A percentile compares a stretch with the other conserved stretches of the same genome.
Conservation (phyloP, 2,888 invertebrate genomes). For the Tipula helvola region DNA sequence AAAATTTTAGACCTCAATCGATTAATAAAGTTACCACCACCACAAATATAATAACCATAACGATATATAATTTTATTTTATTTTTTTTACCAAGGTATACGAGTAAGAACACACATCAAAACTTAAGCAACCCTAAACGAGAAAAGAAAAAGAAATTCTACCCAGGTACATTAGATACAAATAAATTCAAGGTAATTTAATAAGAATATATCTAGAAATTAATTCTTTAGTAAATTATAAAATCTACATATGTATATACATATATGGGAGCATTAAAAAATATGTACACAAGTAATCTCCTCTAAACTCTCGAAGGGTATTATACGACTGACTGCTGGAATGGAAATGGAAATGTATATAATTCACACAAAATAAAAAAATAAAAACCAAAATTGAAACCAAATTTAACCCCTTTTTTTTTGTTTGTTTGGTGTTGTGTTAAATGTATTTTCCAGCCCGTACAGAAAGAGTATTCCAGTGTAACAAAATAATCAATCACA, state of each 20-base stretch:
- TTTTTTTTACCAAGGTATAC: background rate
- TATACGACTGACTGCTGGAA: background rate
- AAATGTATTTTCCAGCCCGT: background rate
- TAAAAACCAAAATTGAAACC: constrained; percentile 4
- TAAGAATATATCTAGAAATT: background rate
- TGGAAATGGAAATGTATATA: background rate
- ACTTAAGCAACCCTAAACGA: background rate
- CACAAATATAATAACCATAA: background rate
- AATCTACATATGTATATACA: background rate
- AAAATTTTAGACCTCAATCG: background rate
- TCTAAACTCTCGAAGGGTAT: background rate
- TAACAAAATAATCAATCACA: background rate
- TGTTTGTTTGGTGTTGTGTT: background rate
- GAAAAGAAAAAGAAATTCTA: background rate
- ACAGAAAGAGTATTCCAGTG: background rate
- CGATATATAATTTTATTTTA: background rate
- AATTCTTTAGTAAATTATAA: background rate
- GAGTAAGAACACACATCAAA: background rate
- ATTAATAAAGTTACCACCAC: background rate
- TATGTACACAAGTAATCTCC: background rate
- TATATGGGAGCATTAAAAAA: background rate
- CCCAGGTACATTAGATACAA: background rate
- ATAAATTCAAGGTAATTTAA: background rate
- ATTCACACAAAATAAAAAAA: background rate
- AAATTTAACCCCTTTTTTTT: background rate